A percentile compares a stretch with the other conserved stretches of the same genome.
phyloP scores from a whole-genome alignment of 1,140 invertebrate species.

The Maconellicoccus hirsutus region DNA sequence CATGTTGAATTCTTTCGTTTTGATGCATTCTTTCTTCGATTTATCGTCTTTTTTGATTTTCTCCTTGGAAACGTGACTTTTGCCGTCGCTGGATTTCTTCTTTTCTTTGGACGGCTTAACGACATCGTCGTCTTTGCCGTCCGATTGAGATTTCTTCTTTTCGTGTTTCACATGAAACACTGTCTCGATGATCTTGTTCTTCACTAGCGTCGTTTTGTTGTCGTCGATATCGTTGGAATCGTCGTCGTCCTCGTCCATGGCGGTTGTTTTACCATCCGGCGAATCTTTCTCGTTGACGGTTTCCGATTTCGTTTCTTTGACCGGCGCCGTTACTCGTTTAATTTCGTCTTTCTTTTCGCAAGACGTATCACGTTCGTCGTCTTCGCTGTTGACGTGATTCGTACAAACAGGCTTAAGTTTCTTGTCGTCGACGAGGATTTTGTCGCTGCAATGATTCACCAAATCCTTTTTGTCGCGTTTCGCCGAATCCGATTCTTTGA shows the following conservation, averaged over 20 bases:
- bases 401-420: neutral
- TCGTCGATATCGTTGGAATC: conserved; percentile 13
- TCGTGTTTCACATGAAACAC: conserved; percentile 12
- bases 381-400: conserved; percentile 1
- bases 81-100: neutral
- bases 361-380: neutral
- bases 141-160: neutral
- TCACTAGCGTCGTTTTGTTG: neutral
- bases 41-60: conserved; percentile 31
- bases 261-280: neutral
- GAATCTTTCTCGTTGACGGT: neutral
- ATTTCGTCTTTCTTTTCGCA: neutral
- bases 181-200: conserved; percentile 15
- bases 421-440: neutral
- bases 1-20: conserved; percentile 27
- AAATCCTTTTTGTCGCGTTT: neutral
- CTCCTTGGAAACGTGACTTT: neutral
- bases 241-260: neutral
- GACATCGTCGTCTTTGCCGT: neutral
- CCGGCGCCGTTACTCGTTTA: neutral
- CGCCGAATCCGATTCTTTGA: neutral
- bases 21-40: conserved; percentile 28
- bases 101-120: neutral
- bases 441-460: neutral
- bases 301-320: neutral